Evolutionary conservation across 2,797 vertebrate genomes (phyloP).

Genomic region (Pantherophis alleghaniensis): DNA sequence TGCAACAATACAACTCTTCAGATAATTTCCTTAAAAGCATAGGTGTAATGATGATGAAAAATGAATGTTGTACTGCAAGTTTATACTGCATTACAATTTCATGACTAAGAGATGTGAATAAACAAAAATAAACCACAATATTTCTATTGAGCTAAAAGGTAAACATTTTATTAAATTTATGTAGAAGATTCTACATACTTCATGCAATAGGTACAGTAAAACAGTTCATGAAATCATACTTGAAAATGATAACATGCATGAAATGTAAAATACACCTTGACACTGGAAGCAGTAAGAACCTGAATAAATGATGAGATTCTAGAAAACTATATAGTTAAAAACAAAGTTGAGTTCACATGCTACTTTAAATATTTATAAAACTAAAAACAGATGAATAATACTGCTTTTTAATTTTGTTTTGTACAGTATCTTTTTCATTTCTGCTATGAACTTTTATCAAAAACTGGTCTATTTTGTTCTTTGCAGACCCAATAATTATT

Average conservation of each 20-base stretch:
- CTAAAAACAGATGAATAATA: conserved; percentile 57
- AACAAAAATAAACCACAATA: conserved; percentile 9
- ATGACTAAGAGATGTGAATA: not conserved
- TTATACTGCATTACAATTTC: conserved; percentile 21
- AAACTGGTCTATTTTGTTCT: conserved; percentile 41
- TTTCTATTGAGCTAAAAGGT: conserved; percentile 19
- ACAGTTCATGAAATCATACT: conserved; percentile 7
- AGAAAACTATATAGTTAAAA: conserved; percentile 51
- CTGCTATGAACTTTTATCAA: conserved; percentile 49
- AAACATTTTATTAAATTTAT: conserved; percentile 35
- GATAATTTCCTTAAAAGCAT: conserved; percentile 51
- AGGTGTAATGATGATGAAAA: conserved; percentile 37
- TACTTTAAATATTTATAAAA: conserved; percentile 47
- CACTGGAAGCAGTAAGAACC: conserved; percentile 29
- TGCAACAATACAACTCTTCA: conserved; percentile 53
- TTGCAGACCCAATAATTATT: conserved; percentile 65
- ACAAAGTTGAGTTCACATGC: conserved; percentile 48
- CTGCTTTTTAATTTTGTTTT: conserved; percentile 38
- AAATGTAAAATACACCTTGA: conserved; percentile 28
- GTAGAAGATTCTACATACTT: conserved; percentile 7
- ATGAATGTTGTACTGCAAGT: conserved; percentile 49
- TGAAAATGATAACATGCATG: not conserved
- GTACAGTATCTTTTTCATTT: conserved; percentile 43
- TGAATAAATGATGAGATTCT: conserved; percentile 36
- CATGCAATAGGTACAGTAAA: conserved; percentile 31